A percentile compares a stretch with the other conserved stretches of the same genome.
These are phyloP conservation scores for Belgica antarctica DNA, from an alignment of 2,888 invertebrate species.

Conservation along the genomic window DNA sequence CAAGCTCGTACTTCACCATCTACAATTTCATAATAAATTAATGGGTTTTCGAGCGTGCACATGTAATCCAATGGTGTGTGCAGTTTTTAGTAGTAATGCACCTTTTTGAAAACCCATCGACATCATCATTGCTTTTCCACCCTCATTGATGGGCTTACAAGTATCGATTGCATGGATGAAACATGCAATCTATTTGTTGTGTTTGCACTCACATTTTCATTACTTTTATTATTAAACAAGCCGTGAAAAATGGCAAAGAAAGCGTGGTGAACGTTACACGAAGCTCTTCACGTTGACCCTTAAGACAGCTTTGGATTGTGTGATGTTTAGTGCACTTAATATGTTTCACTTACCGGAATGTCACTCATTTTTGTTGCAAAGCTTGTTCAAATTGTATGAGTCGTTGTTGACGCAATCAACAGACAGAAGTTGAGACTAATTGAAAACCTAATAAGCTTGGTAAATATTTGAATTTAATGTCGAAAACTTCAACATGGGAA, in stretches of 20 bases:
- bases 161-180: slow-evolving; percentile 36
- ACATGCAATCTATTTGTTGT: slow-evolving; percentile 30
- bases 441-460: no score
- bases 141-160: neutral
- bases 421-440: no score
- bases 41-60: slow-evolving; percentile 34
- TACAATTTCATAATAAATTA: slow-evolving; percentile 39
- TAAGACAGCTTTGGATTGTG: no score
- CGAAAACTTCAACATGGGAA: no score
- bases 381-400: no score
- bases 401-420: no score
- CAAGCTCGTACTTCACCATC: slow-evolving; percentile 17
- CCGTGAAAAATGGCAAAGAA: no score
- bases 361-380: no score
- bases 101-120: slow-evolving; percentile 14
- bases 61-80: slow-evolving; percentile 34
- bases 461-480: no score
- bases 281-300: no score
- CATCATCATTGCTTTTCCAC: neutral
- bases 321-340: neutral
- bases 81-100: neutral
- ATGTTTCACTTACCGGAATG: no score
- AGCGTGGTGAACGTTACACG: no score
- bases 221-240: neutral
- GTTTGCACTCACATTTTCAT: neutral